Percentiles rank a stretch among this genome's conserved stretches.
Conservation (phyloP, 2,113 vertebrate genomes). For the Cepphus grylle region DNA sequence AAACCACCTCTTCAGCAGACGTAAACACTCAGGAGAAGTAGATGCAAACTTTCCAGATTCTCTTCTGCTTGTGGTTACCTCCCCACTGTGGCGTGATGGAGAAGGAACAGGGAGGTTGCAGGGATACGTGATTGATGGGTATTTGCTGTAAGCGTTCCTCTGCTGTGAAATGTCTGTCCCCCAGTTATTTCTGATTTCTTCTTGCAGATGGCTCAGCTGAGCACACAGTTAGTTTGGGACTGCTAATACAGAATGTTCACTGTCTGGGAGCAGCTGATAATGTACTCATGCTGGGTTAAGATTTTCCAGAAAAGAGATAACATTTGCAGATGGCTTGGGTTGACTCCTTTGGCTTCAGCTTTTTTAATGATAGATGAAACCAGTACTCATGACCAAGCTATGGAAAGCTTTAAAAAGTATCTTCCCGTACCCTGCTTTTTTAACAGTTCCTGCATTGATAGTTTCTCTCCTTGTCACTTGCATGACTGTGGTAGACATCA, state of each 20-base stretch:
- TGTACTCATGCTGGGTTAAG: conserved; percentile 25
- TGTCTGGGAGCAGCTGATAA: conserved; percentile 38
- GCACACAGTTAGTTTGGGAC: background rate
- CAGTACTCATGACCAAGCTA: background rate
- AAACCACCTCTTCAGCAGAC: background rate
- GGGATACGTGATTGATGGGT: background rate
- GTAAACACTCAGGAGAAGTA: background rate
- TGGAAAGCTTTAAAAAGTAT: conserved; percentile 18
- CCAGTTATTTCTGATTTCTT: background rate
- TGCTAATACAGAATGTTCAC: background rate
- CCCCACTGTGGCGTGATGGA: background rate
- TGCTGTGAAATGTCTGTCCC: background rate
- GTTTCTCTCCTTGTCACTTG: background rate
- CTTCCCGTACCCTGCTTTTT: background rate
- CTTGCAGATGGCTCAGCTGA: background rate
- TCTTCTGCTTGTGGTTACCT: conserved; percentile 10
- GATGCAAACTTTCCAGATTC: conserved; percentile 29
- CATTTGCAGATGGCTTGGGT: conserved; percentile 55
- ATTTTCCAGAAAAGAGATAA: conserved; percentile 59
- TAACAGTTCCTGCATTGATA: background rate
- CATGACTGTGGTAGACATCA: background rate
- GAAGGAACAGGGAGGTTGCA: background rate
- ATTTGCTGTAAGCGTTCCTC: background rate
- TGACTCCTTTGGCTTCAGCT: conserved; percentile 5
- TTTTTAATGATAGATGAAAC: conserved; percentile 28